A percentile compares a stretch with the other conserved stretches of the same genome.
Evolutionary conservation across 2,888 invertebrate species (phyloP).

Genomic region (Eupithecia subfuscata): DNA sequence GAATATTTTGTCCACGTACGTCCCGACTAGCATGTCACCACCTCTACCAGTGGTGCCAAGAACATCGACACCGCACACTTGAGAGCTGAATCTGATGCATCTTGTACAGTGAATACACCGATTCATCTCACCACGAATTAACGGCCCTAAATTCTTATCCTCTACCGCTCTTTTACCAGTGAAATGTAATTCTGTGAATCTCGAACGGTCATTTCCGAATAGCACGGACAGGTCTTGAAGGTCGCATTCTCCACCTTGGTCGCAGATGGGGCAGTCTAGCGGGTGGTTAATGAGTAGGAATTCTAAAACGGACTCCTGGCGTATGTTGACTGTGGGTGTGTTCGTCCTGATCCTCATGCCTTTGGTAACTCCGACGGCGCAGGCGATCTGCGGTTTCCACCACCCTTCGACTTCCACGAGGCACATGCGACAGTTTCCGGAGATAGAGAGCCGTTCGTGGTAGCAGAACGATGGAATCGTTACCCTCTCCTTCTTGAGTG

Average conservation of each 20-base stretch:
- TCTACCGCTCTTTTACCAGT: conserved; percentile 97
- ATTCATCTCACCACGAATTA: conserved; percentile 99
- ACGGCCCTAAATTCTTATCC: conserved; percentile 97
- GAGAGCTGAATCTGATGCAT: conserved; percentile 98
- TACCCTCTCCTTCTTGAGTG: conserved; percentile 59
- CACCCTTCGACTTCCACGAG: conserved; percentile 98
- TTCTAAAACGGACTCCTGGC: conserved; percentile 94
- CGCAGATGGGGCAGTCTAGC: conserved; percentile 99
- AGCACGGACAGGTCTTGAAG: conserved; percentile 99
- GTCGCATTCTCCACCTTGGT: conserved; percentile 97
- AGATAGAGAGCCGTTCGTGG: conserved; percentile 98
- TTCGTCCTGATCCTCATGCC: conserved; percentile 98
- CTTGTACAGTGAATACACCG: conserved; percentile 99
- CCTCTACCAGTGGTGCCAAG: conserved; percentile 96
- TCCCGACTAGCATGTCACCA: conserved; percentile 98
- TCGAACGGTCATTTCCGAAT: conserved; percentile 96
- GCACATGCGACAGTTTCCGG: conserved; percentile 99
- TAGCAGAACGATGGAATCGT: conserved; percentile 97
- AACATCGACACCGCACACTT: conserved; percentile 98
- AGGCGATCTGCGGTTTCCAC: conserved; percentile 98
- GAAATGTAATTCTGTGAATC: conserved; percentile 95
- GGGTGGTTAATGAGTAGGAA: conserved; percentile 99
- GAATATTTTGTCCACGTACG: conserved; percentile 98
- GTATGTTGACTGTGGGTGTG: conserved; percentile 90
- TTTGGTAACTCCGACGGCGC: conserved; percentile 98